Base-by-base conservation (phyloP, 2,797 vertebrate genomes). In the Manis javanica region DNA sequence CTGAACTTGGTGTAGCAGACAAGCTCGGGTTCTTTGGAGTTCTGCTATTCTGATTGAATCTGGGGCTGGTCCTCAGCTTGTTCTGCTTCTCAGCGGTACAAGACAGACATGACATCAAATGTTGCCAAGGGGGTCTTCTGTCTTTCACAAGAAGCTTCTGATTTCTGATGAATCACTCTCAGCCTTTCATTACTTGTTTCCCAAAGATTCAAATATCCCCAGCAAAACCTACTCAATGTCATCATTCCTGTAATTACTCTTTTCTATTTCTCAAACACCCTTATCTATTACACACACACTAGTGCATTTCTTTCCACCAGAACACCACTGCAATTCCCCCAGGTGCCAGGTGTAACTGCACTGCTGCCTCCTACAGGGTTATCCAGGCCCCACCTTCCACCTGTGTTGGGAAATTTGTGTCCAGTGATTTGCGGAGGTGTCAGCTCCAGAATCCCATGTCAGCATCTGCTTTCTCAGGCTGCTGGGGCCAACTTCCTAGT, bases 171-270 rank as follows among this genome's bases (percentile, higher is more conserved):
- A 74, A 55, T 83, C 10, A 61, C 14, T 74, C 15, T 55, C 19
- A 72, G 46, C 21, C 11, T 84, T 90, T 2, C 34, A 72, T 68
- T 57, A 57, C 86, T 69, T 94, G 39, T 90, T 94, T 96, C 68
- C n/a, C 26, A 51, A 87, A 71, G 69, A 59, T 63, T 59, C 83
- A 90, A 78, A 61, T 55, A 77, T 34, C 7, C 13, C 8, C 63
- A 77, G 57, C 24, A 83, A 94, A 61, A 29, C 2, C 3, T 81
- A 46, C 42, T 55, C 34, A 63, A 31, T 78, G 23, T n/a, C 51
- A 19, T 31, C 19, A 15, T 51, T 75, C 19, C 2, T 90, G 14
- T 34, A 66, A 29, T 34, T 90, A 85, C 7, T 66, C 11, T 42
- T 66, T 53, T 78, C 10, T 68, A 14, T 84, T 75, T 85, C 46